Evolutionary conservation across 2,797 vertebrate genomes (phyloP), one percentile per base, ranked within the genome.

Genomic region (Phalloptychus januarius): DNA sequence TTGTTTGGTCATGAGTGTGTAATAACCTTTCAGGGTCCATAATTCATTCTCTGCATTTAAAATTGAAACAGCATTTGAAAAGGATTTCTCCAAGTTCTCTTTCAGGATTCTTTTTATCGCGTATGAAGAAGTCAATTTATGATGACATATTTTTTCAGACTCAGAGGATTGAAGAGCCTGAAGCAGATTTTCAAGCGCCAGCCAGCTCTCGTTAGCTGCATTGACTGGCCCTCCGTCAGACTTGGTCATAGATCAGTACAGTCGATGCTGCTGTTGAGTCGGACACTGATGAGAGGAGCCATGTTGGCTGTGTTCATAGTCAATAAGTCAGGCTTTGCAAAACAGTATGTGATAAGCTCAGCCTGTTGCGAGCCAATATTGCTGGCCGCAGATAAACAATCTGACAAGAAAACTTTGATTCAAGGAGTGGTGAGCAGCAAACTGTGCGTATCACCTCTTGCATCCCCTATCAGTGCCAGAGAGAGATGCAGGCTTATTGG

Each of bases 241-340:
- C 79, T 79, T 52, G 71, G 86, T 89, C 90, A 84, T 91, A 89
- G 87, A 93, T 92, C 92, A 80, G 84, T 56, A 76, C 82, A 84
- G 90, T 93, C 88, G 50, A 93, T 94, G 88, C 73, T 46, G 84
- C 79, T 50, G 72, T 80, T 70, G 72, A 76, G 78, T 80, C 54
- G 48, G 86, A 90, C 89, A 74, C 87, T 89, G 88, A 93, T 90
- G 90, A 91, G 88, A 86, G 76, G 78, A 89, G 78, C 90, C 84
- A 81, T 90, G 90, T 92, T 88, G 81, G 75, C 87, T 80, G 63
- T 89, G 87, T 86, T 90, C 76, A 25, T 79, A 75, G 90, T 94
- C 93, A 91, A 91, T 95, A 92, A 90, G 84, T 93, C 93, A 89
- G 87, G 42, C 87, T 50, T 89, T 63, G 86, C 90, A 89, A 93